phyloP scores from a whole-genome alignment of 2,888 invertebrate genomes.

The Galeopsomyia nigrocyanea region DNA sequence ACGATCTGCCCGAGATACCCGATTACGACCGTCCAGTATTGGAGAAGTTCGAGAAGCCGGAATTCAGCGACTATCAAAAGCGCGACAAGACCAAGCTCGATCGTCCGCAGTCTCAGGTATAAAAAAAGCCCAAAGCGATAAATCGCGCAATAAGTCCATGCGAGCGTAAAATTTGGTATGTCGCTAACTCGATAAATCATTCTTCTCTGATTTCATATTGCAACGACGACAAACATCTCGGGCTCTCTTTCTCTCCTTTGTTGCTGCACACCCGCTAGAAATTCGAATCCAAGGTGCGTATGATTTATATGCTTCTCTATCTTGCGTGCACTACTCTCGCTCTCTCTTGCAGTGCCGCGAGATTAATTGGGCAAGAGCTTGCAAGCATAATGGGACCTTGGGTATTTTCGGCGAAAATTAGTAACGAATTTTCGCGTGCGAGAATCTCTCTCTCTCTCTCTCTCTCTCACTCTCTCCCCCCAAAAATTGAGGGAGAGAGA shows the following conservation, averaged over 20 bases:
- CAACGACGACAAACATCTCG: neutral
- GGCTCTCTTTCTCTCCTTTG: neutral
- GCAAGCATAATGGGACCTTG: constrained; percentile 62
- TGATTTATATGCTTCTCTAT: constrained; percentile 22
- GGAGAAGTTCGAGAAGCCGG: constrained; percentile 70
- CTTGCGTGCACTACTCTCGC: neutral
- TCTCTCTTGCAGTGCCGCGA: neutral
- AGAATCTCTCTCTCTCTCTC: constrained; percentile 12
- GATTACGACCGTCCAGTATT: constrained; percentile 84
- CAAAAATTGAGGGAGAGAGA: neutral
- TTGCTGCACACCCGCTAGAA: constrained; percentile 54
- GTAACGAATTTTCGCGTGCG: constrained; percentile 53
- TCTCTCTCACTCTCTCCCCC: constrained; percentile 4
- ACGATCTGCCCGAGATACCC: constrained; percentile 66
- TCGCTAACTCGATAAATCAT: no score
- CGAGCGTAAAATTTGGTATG: no score
- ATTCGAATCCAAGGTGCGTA: constrained; percentile 65
- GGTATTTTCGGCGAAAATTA: constrained; percentile 65
- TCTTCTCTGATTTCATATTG: constrained; percentile 32
- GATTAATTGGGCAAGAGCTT: constrained; percentile 36
- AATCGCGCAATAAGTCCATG: no score
- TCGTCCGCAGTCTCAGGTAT: constrained; percentile 62
- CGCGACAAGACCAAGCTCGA: constrained; percentile 66
- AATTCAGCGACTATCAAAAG: constrained; percentile 59
- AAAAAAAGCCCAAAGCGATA: constrained; percentile 13